Percentiles rank a stretch among this genome's conserved stretches.
Evolutionary conservation across 2,113 vertebrate genomes (phyloP).

Genomic region (Heterotis niloticus): DNA sequence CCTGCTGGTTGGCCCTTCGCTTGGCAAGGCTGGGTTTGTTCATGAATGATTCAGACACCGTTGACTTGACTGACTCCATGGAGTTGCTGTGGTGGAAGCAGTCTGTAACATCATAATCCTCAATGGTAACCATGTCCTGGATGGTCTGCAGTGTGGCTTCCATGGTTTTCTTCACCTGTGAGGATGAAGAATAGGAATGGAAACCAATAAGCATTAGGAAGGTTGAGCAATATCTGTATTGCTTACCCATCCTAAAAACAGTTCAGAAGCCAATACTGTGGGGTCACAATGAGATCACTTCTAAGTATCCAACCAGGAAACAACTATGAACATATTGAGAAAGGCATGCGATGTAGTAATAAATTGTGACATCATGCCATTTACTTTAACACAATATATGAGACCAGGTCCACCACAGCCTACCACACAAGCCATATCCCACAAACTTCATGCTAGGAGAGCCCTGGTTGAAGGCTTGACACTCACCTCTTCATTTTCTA

Average conservation of each 20-base stretch:
- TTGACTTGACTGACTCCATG: slow-evolving; percentile 98
- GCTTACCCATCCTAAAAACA: neutral
- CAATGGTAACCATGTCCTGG: slow-evolving; percentile 95
- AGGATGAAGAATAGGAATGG: neutral
- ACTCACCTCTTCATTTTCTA: slow-evolving; percentile 94
- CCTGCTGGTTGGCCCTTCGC: slow-evolving; percentile 93
- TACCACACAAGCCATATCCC: neutral
- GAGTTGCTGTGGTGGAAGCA: slow-evolving; percentile 99
- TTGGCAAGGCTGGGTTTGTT: slow-evolving; percentile 98
- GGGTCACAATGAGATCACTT: neutral
- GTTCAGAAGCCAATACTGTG: neutral
- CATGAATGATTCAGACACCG: slow-evolving; percentile 92
- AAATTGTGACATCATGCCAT: no score
- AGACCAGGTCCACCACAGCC: neutral
- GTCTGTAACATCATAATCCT: slow-evolving; percentile 94
- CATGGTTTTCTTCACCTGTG: slow-evolving; percentile 97
- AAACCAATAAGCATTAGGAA: neutral
- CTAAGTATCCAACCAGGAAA: neutral
- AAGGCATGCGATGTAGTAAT: no score
- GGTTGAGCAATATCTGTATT: neutral
- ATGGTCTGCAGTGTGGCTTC: slow-evolving; percentile 95
- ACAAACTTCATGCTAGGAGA: neutral
- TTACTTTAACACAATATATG: neutral
- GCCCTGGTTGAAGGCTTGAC: neutral
- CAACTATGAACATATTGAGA: neutral